Percentiles rank a stretch among this genome's conserved stretches.
Evolutionary conservation across 1,140 invertebrate genomes (phyloP).

Genomic region (Drosophila bifasciata): DNA sequence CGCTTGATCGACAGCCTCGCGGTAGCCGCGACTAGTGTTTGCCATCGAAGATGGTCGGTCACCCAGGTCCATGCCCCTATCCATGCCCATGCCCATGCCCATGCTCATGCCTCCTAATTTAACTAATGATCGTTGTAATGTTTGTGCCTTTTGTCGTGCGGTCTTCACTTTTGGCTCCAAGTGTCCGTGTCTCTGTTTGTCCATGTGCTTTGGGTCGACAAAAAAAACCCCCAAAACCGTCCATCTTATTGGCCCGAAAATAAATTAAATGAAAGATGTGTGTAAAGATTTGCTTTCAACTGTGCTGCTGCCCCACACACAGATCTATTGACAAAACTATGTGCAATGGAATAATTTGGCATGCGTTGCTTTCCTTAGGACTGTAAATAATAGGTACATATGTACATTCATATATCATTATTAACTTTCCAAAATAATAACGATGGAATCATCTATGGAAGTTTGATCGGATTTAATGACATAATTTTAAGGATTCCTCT

Average conservation of each 20-base stretch:
- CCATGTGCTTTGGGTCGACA: constrained; percentile 63
- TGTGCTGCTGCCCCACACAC: constrained; percentile 38
- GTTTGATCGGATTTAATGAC: neutral
- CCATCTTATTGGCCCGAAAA: constrained; percentile 41
- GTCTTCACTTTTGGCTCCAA: constrained; percentile 74
- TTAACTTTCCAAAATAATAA: constrained; percentile 28
- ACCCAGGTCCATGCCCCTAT: neutral
- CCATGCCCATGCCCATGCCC: constrained; percentile 8
- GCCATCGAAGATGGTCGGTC: constrained; percentile 34
- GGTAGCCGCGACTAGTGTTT: constrained; percentile 71
- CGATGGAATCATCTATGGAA: constrained; percentile 21
- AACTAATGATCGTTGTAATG: constrained; percentile 81
- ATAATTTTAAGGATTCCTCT: neutral
- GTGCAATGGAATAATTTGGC: constrained; percentile 65
- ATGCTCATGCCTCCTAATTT: constrained; percentile 65
- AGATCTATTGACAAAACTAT: constrained; percentile 60
- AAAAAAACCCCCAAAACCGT: constrained; percentile 26
- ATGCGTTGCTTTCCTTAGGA: constrained; percentile 42
- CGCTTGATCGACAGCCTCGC: constrained; percentile 76
- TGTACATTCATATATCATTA: too few relatives aligned
- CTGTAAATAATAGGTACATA: constrained; percentile 3
- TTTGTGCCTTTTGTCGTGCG: constrained; percentile 75
- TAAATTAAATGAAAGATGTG: constrained; percentile 20
- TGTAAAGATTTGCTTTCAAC: constrained; percentile 45
- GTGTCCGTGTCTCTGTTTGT: constrained; percentile 73